Percentiles rank a stretch among this genome's conserved stretches.
These are phyloP conservation scores for Pomacea maculata DNA, from an alignment of 1,140 invertebrate genomes.

Conservation along the genomic window DNA sequence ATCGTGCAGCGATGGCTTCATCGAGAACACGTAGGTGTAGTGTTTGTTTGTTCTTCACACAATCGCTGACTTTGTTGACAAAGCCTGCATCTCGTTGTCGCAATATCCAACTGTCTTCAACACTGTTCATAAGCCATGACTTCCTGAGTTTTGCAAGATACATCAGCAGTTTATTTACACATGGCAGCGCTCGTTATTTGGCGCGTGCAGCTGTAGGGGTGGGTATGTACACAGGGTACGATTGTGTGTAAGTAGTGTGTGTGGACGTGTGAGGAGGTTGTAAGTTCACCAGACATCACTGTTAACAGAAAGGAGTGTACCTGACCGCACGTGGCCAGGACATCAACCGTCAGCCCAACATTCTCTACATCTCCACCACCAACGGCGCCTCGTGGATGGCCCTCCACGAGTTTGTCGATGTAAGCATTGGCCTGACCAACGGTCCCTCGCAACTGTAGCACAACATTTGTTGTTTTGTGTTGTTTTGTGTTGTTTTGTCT, in stretches of 20 bases:
- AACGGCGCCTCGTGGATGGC: slow-evolving; percentile 54
- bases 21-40: slow-evolving; percentile 44
- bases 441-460: too few species aligned
- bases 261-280: background rate
- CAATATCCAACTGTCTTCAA: too few species aligned
- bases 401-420: slow-evolving; percentile 64
- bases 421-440: slow-evolving; percentile 31
- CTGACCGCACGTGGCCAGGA: slow-evolving; percentile 60
- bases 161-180: too few species aligned
- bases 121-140: too few species aligned
- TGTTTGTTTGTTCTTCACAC: background rate
- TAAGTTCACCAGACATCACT: background rate
- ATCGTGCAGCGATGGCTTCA: slow-evolving; percentile 63
- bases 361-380: slow-evolving; percentile 62
- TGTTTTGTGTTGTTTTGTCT: too few species aligned
- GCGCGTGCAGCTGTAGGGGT: too few species aligned
- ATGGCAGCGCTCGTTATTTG: too few species aligned
- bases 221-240: too few species aligned
- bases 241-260: too few species aligned
- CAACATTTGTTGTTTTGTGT: too few species aligned
- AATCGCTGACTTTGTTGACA: background rate
- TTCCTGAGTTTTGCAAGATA: too few species aligned
- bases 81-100: background rate
- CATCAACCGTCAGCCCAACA: slow-evolving; percentile 60
- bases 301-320: slow-evolving; percentile 54